Evolutionary conservation across 2,113 vertebrate genomes (phyloP), one percentile per base, ranked within the genome.

Genomic region (Neodontobutis hainanensis): DNA sequence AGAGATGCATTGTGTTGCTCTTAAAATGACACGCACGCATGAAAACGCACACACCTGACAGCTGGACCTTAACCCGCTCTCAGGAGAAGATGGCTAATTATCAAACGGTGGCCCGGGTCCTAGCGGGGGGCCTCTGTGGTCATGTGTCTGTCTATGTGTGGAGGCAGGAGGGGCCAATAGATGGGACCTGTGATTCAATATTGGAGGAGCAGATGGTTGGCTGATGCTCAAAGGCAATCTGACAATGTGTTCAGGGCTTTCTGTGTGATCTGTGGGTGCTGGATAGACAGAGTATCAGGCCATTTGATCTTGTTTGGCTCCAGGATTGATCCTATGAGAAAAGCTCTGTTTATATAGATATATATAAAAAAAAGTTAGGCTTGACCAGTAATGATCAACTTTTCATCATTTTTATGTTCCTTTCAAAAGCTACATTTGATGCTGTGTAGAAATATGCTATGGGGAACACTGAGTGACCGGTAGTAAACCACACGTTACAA

Each of bases 141-240:
- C 61, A 68, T 52, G 63, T 42, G 71, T 56, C 57, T 63, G 63
- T 67, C 52, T 62, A 38, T 64, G 75, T 15, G 15, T 27, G 34
- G 66, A 49, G 70, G 63, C 44, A 45, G 58, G 49, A 69, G 40
- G 10, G 42, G 50, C 79, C 68, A 74, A 76, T 81, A 70, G 73
- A 78, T 72, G 68, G 77, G 78, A 68, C 77, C 75, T 84, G 53
- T 80, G 72, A 84, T 87, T 84, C 83, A 68, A 88, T 88, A 90
- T 87, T 88, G 75, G 42, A 74, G 76, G 70, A 89, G 85, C 90
- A 92, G 89, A 92, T 92, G 90, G 90, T 78, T 42, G 55, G 38
- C 81, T 82, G 71, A 80, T 85, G 81, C 85, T 88, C 65, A 70
- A 77, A 84, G 81, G 77, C 79, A 73, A 81, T 72, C 51, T 55